Evolutionary conservation across 2,888 invertebrate species (phyloP), one percentile per base, ranked within the genome.

Genomic region (Sussaba pulchella): DNA sequence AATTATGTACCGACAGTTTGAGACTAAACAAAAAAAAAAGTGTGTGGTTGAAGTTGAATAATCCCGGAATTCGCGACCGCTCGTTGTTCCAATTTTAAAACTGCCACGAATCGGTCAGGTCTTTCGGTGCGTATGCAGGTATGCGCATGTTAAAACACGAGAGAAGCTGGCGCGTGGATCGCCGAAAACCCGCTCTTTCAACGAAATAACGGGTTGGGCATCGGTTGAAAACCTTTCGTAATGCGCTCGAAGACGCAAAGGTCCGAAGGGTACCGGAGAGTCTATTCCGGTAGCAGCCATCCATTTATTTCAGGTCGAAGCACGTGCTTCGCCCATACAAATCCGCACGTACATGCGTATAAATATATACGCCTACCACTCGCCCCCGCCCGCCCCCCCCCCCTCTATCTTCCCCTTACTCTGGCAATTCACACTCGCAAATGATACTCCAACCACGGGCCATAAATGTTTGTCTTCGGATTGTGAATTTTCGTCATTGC

Each of bases 301-400:
- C 64, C 71, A 76, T 82, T 82, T 81, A 81, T 82, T 84, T 82
- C 71, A 69, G 78, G 52, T 67, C 71, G 71, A n/a, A 76, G 75
- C 78, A 82, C 81, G 81, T 81, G 82, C 81, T 83, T 71, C 76
- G 76, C 63, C 74, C 80, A 80, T 80, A 74, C 70, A 69, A 77
- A 80, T 72, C 39, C 45, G 31, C 66, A 66, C 26, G 36, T 54
- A 67, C 54, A 21, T 26, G 12, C 26, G 19, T 50, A 41, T 39
- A 26, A 41, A 31, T 59, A 66, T 52, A 63, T 39, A 52, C 69
- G 57, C 50, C 59, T 54, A 66, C 64, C 39, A 63, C 17, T 19
- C 52, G 26, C 10, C 14, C 21, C n/a, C n/a, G 12, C n/a, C 4
- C n/a, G n/a, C 31, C 4, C 2, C 31, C 31, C 2, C 2, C 2